Base-by-base conservation (phyloP, 1,140 invertebrate species). In the Philopotamus ludificatus region DNA sequence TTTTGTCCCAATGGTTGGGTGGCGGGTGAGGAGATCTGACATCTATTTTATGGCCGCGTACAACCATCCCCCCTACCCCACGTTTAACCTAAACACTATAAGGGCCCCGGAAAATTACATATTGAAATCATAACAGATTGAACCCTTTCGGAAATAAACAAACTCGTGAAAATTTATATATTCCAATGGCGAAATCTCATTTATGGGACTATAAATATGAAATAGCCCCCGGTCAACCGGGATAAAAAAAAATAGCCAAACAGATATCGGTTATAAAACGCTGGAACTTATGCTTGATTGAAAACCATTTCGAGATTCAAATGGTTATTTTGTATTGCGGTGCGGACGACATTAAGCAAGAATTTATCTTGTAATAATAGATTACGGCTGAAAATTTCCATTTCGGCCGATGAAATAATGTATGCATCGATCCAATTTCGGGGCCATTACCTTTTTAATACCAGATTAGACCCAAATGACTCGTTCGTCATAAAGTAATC, bases 401-500 rank as follows among this genome's bases (percentile, higher is more conserved):
- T 7, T 34, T 34, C 28, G 28, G 12, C 28, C 28, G 28, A 4
- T 34, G 4, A 34, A 55, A 47, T 55, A 64, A 55, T 23, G 57
- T 50, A 25, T 21, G 25, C 63, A 69, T 69, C 63, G 67, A 64
- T 69, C 58, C 53, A n/a, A 7, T 65, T 65, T 69, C 61, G 55
- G 18, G 39, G 67, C 63, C 63, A 68, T 69, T 69, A 70, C 64
- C 64, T 63, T 45, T 62, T 63, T 70, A 66, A 70, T 66, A 41
- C 64, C 64, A 64, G 68, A 70, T 70, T 70, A 66, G 54, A 59
- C 68, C 68, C 68, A 59, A 66, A 70, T 63, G 68, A 59, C 68
- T 70, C 68, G 68, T 70, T 53, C 63, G 64, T 70, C 68, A 70
- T 70, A 63, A 70, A 66, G 61, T 70, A 70, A 70, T 70, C 68